phyloP scores from a whole-genome alignment of 2,888 invertebrate genomes.

The Xylota segnis region DNA sequence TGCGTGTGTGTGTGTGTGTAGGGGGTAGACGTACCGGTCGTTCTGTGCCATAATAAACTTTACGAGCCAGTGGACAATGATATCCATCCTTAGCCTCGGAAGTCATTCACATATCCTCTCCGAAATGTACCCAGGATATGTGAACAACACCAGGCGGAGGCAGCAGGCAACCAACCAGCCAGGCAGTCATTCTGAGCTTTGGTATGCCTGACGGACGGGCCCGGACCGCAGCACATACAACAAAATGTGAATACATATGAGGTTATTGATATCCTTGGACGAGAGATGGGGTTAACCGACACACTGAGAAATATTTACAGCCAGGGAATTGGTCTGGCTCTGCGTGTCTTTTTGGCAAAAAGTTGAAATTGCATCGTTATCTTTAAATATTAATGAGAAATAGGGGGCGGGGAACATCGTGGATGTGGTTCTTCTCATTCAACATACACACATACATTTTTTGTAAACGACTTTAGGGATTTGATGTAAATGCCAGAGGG shows the following conservation, averaged over 20 bases:
- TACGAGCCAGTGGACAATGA: conserved; percentile 77
- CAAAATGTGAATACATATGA: conserved; percentile 67
- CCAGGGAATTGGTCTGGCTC: conserved; percentile 73
- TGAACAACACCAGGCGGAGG: conserved; percentile 65
- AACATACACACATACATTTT: no score
- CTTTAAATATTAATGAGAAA: conserved; percentile 74
- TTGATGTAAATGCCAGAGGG: conserved; percentile 54
- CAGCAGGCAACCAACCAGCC: conserved; percentile 14
- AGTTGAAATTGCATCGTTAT: conserved; percentile 77
- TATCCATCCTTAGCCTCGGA: conserved; percentile 76
- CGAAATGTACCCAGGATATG: conserved; percentile 67
- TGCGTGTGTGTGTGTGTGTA: conserved; percentile 14
- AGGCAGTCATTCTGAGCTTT: conserved; percentile 32
- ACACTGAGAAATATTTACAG: conserved; percentile 69
- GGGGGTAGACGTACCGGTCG: conserved; percentile 66
- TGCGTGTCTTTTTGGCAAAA: conserved; percentile 71
- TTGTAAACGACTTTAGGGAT: conserved; percentile 55
- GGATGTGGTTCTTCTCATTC: neutral
- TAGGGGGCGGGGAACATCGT: conserved; percentile 7
- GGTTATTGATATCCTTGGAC: conserved; percentile 71
- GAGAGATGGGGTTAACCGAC: conserved; percentile 65
- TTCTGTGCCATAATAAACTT: conserved; percentile 76
- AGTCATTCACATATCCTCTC: conserved; percentile 76
- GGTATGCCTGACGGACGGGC: conserved; percentile 59
- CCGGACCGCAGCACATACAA: conserved; percentile 26